A percentile compares a stretch with the other conserved stretches of the same genome.
These are phyloP conservation scores for Malaclemys terrapin DNA, from an alignment of 2,113 vertebrate species.

Conservation along the genomic window DNA sequence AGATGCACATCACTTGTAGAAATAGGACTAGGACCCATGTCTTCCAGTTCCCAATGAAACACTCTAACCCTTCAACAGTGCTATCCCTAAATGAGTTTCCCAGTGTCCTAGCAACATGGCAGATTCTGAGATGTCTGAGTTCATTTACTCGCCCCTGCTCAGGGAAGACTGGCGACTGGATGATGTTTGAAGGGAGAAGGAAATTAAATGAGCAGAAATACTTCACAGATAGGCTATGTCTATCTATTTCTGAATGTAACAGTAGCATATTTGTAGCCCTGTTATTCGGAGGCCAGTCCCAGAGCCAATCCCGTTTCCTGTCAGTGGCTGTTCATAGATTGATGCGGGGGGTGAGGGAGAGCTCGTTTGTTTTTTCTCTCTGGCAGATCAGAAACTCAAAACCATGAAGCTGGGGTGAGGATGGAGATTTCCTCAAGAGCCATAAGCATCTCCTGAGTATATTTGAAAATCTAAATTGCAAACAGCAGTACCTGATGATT, in stretches of 20 bases:
- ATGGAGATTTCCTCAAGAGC: neutral
- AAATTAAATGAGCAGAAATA: too few species aligned
- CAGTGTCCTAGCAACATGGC: neutral
- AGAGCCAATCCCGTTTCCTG: neutral
- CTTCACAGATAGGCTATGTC: too few species aligned
- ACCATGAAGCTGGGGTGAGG: neutral
- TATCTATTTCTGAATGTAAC: neutral
- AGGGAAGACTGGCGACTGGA: neutral
- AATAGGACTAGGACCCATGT: neutral
- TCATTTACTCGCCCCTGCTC: neutral
- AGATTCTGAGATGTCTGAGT: neutral
- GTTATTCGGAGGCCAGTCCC: neutral
- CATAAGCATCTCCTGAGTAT: neutral
- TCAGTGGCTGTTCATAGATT: neutral
- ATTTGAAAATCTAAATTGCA: neutral
- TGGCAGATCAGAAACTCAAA: rapidly evolving
- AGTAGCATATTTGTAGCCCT: neutral
- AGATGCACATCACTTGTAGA: neutral
- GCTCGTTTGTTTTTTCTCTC: neutral
- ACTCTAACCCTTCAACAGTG: neutral
- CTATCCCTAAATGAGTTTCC: neutral
- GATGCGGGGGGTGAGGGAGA: neutral
- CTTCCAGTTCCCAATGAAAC: neutral
- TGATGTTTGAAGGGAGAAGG: neutral
- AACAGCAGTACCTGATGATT: neutral